Evolutionary conservation across 2,888 invertebrate species (phyloP), one percentile per base, ranked within the genome.

Genomic region (Drosophila maculinotata): DNA sequence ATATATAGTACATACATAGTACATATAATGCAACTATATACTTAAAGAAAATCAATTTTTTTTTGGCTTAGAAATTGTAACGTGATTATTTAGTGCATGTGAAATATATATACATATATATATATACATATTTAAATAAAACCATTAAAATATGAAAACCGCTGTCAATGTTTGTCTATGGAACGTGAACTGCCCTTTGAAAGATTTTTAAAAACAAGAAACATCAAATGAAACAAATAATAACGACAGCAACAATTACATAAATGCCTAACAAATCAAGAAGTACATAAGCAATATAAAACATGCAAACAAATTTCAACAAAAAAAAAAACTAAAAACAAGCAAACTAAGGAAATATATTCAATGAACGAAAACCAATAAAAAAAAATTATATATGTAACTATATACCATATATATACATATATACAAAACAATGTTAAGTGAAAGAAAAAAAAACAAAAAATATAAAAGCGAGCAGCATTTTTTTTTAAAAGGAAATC

Each of bases 111-210:
- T 15, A 33, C n/a, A 28, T 8, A 45, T 14, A 47, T 30, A 39
- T 31, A 36, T 28, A 53, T 9, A 17, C 17, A 42, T 14, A 51
- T 30, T 31, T n/a, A 36, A 9, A 17, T 3, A 42, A n/a, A 23
- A 10, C 30, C 9, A 47, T 35, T 17, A 20, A 53, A 12, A 15
- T 10, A 20, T 36, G 64, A 63, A 65, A 68, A 67, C 70, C 54
- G 49, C 45, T 53, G 59, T 68, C 56, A 17, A 54, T 44, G 79
- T 84, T 84, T 87, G 82, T 57, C 56, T 74, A 64, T 53, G 82
- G 86, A 87, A 80, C 88, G 59, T 70, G 86, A 88, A 81, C 80
- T 81, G 80, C 80, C 79, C 80, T 79, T 76, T 67, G 80, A 88
- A 71, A 83, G 88, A 88, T 80, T 88, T 88, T 80, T 79, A 60